phyloP scores from a whole-genome alignment of 2,113 vertebrate species.

The Probosciger aterrimus region DNA sequence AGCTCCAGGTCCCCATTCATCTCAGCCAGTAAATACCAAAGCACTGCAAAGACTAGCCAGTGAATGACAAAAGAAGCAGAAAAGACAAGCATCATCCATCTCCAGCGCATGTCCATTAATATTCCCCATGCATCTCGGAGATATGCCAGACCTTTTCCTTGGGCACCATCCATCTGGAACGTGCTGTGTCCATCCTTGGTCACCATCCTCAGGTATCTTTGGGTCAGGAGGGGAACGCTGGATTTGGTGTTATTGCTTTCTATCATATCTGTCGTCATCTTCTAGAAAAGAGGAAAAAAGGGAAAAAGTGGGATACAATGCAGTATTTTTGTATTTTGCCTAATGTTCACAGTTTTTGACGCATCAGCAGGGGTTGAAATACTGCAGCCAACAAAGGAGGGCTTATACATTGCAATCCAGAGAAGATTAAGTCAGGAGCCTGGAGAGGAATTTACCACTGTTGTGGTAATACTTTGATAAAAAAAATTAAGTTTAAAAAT shows the following conservation, averaged over 20 bases:
- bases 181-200: slow-evolving; percentile 93
- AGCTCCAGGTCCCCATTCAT: slow-evolving; percentile 94
- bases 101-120: slow-evolving; percentile 94
- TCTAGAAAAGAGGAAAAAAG: slow-evolving; percentile 31
- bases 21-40: slow-evolving; percentile 95
- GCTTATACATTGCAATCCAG: slow-evolving; percentile 65
- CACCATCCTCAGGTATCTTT: slow-evolving; percentile 81
- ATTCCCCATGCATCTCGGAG: slow-evolving; percentile 91
- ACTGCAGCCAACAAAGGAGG: slow-evolving; percentile 60
- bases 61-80: slow-evolving; percentile 91
- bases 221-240: slow-evolving; percentile 80
- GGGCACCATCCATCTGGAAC: slow-evolving; percentile 69
- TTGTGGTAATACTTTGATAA: slow-evolving; percentile 46
- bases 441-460: slow-evolving; percentile 61
- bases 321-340: slow-evolving; percentile 5
- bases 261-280: slow-evolving; percentile 53
- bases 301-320: neutral
- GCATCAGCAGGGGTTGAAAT: slow-evolving; percentile 61
- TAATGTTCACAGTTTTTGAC: slow-evolving; percentile 60
- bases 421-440: slow-evolving; percentile 66
- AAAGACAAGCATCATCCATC: slow-evolving; percentile 95
- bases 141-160: slow-evolving; percentile 77
- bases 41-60: slow-evolving; percentile 94
- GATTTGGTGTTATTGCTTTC: slow-evolving; percentile 78
- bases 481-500: slow-evolving; percentile 57